Evolutionary conservation across 2,113 vertebrate species (phyloP).

Genomic region (Albula goreensis): DNA sequence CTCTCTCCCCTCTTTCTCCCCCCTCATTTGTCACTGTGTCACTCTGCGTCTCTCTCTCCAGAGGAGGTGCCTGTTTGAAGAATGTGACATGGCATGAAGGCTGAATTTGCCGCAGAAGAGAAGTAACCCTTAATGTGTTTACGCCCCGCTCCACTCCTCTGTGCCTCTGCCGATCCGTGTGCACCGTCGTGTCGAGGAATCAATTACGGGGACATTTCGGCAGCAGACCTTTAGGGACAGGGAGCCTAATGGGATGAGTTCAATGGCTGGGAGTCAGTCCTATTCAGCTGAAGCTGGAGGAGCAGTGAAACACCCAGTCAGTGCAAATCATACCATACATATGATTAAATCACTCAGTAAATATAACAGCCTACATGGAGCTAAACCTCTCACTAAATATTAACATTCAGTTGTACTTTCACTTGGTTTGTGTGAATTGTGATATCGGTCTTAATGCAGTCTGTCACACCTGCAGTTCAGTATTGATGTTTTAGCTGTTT

Average conservation of each 20-base stretch:
- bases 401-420: too few species aligned
- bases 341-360: too few species aligned
- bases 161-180: not conserved
- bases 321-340: too few species aligned
- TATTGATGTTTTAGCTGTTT: too few species aligned
- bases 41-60: slow-evolving; percentile 67
- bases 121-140: not conserved
- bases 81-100: slow-evolving; percentile 72
- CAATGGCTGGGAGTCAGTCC: too few species aligned
- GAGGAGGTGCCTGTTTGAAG: slow-evolving; percentile 80
- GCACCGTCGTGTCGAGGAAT: not conserved
- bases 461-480: too few species aligned
- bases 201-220: not conserved
- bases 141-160: not conserved
- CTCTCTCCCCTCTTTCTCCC: not conserved
- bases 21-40: slow-evolving; percentile 79
- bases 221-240: not conserved
- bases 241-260: not conserved
- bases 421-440: too few species aligned
- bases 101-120: slow-evolving; percentile 70
- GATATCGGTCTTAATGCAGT: too few species aligned
- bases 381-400: too few species aligned
- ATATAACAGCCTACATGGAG: too few species aligned
- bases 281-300: too few species aligned
- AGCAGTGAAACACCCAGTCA: too few species aligned